Evolutionary conservation across 2,888 invertebrate species (phyloP).

Genomic region (Dichetophora obliterata): DNA sequence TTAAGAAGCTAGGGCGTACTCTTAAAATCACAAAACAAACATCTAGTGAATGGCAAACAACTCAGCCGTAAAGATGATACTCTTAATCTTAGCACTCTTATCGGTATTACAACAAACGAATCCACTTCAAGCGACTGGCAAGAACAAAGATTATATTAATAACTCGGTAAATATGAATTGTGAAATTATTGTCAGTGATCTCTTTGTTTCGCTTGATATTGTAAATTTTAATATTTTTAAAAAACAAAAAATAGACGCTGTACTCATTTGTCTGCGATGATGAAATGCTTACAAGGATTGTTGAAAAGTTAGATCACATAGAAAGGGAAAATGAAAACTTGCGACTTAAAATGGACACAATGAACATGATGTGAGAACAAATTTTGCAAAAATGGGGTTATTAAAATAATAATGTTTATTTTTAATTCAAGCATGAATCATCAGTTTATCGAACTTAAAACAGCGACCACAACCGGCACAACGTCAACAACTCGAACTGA

Average conservation of each 20-base stretch:
- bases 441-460: not conserved
- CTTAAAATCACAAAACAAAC: not conserved
- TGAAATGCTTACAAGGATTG: not conserved
- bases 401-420: no score
- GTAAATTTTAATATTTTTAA: no score
- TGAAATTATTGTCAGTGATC: no score
- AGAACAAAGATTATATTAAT: no score
- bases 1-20: not conserved
- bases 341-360: not conserved
- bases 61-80: not conserved
- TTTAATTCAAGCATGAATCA: not conserved
- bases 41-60: not conserved
- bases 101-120: not conserved
- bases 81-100: not conserved
- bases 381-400: not conserved
- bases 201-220: not conserved
- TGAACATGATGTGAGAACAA: not conserved
- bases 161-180: no score
- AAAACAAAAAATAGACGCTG: not conserved
- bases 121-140: no score
- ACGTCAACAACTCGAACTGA: not conserved
- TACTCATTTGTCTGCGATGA: not conserved
- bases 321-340: not conserved
- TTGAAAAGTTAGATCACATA: not conserved
- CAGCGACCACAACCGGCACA: not conserved